Base-by-base conservation (phyloP, 2,888 invertebrate species). In the Pseudococcus jackbeardsleyi region DNA sequence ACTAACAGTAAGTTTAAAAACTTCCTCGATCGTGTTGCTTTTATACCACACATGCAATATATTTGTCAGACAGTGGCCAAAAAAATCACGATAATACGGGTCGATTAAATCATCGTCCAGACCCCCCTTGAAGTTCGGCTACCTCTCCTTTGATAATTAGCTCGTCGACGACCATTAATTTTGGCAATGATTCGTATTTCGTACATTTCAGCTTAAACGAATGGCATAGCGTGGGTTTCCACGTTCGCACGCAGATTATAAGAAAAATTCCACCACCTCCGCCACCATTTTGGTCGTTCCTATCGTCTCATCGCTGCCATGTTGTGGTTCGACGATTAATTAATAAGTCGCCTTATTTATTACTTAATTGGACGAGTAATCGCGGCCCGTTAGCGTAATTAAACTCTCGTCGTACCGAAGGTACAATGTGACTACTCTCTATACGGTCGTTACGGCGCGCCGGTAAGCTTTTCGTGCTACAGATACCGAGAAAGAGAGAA, bases 361-460 rank as follows among this genome's bases (percentile, higher is more conserved):
- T 72, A 72, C 72, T 72, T 72, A 72, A 72, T 72, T 72, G 72
- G 72, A 72, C 72, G 72, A 72, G 72, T 72, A 72, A 72, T 72
- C 72, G 72, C 72, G 72, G 33, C 72, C 72, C 72, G 72, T 72
- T 72, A 72, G 72, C 72, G 72, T 72, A 72, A 72, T 72, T 72
- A 72, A 42, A 72, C 33, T 72, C 72, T 33, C 11, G 72, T 11
- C 64, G 64, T 64, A n/a, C 59, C n/a, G n/a, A 5, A 5, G 12
- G 15, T 26, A 72, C 72, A 72, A 72, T 72, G 72, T 72, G 26
- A 33, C 33, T 72, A 72, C 72, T 72, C 72, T 72, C 72, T 64
- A 64, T 64, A 64, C 64, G 22, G 22, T 64, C 9, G 19, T 64
- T 64, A 64, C 7, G 64, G 19, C 64, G n/a, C 7, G 6, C 19